phyloP scores from a whole-genome alignment of 2,888 invertebrate species.

The Hyalella azteca region DNA sequence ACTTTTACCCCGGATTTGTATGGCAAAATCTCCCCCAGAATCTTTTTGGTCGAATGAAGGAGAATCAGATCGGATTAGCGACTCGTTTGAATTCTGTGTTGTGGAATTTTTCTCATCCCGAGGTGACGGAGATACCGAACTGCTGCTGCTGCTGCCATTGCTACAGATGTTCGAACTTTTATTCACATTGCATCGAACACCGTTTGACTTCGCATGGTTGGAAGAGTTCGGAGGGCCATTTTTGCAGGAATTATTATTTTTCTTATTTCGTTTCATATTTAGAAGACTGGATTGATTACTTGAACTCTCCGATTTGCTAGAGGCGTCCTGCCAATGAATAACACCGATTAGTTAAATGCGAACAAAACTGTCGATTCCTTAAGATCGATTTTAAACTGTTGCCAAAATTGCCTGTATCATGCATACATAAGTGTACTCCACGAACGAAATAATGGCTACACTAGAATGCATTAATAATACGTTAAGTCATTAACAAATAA shows the following conservation, averaged over 20 bases:
- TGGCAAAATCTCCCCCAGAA: not conserved
- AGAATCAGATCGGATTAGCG: not conserved
- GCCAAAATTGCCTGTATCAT: not conserved
- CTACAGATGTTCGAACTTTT: slow-evolving; percentile 35
- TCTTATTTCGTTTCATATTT: not conserved
- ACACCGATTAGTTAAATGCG: not conserved
- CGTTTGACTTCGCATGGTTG: not conserved
- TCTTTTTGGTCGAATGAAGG: not conserved
- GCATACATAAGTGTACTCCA: no score
- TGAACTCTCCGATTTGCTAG: slow-evolving; percentile 22
- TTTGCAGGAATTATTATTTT: slow-evolving; percentile 37
- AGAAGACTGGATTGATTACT: no score
- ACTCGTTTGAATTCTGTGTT: not conserved
- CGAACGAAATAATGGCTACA: no score
- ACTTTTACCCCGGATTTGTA: slow-evolving; percentile 17
- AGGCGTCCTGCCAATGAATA: slow-evolving; percentile 14
- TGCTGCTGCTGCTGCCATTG: slow-evolving; percentile 44
- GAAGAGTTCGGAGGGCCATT: not conserved
- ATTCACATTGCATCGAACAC: not conserved
- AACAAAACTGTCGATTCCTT: not conserved
- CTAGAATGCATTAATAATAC: no score
- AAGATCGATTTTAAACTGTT: not conserved
- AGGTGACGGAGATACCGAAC: not conserved
- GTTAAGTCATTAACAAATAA: no score
- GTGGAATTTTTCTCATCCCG: not conserved